A percentile compares a stretch with the other conserved stretches of the same genome.
Conservation (phyloP, 2,888 invertebrate species). For the Mythimna albipuncta region DNA sequence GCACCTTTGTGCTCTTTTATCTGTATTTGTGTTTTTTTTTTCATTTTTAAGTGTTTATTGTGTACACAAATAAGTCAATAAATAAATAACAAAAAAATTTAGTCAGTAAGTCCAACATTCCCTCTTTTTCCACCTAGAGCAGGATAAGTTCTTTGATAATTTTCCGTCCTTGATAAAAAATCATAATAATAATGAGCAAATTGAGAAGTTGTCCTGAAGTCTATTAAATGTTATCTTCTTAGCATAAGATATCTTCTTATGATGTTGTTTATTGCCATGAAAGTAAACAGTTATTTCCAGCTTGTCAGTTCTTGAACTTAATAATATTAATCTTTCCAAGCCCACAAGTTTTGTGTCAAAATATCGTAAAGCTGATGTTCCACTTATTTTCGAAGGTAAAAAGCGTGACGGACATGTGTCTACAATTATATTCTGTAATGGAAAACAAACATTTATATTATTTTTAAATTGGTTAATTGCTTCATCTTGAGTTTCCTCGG, state of each 20-base stretch:
- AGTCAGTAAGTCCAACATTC: too few species aligned
- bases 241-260: background rate
- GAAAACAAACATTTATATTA: constrained; percentile 43
- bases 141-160: too few species aligned
- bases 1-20: too few species aligned
- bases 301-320: constrained; percentile 19
- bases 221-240: too few species aligned
- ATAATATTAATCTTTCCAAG: constrained; percentile 9
- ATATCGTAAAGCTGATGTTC: constrained; percentile 28
- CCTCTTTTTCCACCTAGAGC: too few species aligned
- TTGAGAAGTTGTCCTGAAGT: too few species aligned
- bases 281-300: constrained; percentile 5
- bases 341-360: constrained; percentile 25
- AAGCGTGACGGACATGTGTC: constrained; percentile 50
- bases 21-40: too few species aligned
- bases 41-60: too few species aligned
- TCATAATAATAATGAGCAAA: too few species aligned
- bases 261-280: background rate
- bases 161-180: too few species aligned
- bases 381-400: constrained; percentile 47
- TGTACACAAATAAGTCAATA: too few species aligned
- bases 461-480: constrained; percentile 49
- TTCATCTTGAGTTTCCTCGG: constrained; percentile 37
- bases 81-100: too few species aligned
- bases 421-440: constrained; percentile 34